Evolutionary conservation across 1,140 invertebrate genomes (phyloP).

Genomic region (Melanaphis sacchari): DNA sequence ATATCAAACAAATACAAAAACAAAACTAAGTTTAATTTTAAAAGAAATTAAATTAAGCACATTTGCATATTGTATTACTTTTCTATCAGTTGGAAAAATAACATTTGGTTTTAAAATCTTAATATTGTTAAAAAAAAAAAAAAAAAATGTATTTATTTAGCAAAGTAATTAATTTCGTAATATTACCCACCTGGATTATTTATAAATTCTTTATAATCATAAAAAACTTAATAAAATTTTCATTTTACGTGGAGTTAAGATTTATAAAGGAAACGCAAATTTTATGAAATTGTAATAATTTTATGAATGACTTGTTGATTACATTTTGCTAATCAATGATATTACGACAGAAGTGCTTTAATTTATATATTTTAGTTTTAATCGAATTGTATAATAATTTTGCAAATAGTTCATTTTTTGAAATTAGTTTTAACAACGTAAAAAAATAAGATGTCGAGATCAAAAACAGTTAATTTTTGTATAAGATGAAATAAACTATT

Average conservation of each 20-base stretch:
- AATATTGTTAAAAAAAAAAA: no score
- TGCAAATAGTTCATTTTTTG: background rate
- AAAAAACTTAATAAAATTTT: background rate
- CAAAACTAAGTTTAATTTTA: no score
- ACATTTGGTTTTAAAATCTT: no score
- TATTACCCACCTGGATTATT: background rate
- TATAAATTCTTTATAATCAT: background rate
- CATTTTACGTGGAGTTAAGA: background rate
- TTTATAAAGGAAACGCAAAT: background rate
- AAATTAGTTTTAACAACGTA: background rate
- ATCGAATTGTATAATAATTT: background rate
- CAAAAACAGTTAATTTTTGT: background rate
- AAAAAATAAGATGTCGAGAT: background rate
- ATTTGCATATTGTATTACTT: no score
- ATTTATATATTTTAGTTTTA: background rate
- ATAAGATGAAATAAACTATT: background rate
- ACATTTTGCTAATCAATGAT: background rate
- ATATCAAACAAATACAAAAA: no score
- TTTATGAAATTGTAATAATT: background rate
- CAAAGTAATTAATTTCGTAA: no score
- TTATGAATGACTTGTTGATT: background rate
- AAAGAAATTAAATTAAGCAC: no score
- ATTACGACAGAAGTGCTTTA: background rate
- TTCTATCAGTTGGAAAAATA: no score
- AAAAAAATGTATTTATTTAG: no score